Evolutionary conservation across 2,888 invertebrate species (phyloP).

Genomic region (Augochlorella aurata): DNA sequence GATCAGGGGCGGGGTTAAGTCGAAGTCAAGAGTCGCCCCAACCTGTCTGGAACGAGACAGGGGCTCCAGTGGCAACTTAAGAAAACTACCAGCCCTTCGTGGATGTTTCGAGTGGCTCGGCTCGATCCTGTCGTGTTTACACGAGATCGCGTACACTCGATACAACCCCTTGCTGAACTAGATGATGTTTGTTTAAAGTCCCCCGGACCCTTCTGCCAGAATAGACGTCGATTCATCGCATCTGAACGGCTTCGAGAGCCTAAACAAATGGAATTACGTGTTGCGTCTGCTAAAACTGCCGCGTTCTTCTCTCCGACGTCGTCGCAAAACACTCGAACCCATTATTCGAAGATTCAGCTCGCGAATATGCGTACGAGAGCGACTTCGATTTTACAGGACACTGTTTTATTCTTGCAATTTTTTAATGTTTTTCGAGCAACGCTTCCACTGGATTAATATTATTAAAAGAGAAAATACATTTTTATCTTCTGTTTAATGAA

Average conservation of each 20-base stretch:
- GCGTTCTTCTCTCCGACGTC: background rate
- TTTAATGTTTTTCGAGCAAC: too few species aligned
- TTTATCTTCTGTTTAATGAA: too few species aligned
- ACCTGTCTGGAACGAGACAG: conserved; percentile 69
- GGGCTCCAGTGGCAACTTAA: conserved; percentile 69
- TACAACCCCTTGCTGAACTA: conserved; percentile 64
- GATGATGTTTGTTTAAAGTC: conserved; percentile 70
- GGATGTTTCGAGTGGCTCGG: conserved; percentile 75
- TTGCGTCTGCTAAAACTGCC: background rate
- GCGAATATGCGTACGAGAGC: too few species aligned
- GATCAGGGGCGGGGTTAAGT: conserved; percentile 70
- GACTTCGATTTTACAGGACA: too few species aligned
- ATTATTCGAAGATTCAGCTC: background rate
- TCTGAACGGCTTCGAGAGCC: conserved; percentile 18
- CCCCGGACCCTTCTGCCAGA: conserved; percentile 40
- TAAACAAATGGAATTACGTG: conserved; percentile 42
- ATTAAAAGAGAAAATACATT: too few species aligned
- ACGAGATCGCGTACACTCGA: conserved; percentile 70
- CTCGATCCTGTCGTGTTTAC: conserved; percentile 74
- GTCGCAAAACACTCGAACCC: background rate
- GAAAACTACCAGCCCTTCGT: conserved; percentile 71
- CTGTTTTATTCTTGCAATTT: too few species aligned
- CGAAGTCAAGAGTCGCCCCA: conserved; percentile 75
- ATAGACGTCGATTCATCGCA: conserved; percentile 49
- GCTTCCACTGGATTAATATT: too few species aligned